These are phyloP conservation scores for Halotydeus destructor DNA, from an alignment of 1,140 invertebrate genomes.

Conservation along the genomic window DNA sequence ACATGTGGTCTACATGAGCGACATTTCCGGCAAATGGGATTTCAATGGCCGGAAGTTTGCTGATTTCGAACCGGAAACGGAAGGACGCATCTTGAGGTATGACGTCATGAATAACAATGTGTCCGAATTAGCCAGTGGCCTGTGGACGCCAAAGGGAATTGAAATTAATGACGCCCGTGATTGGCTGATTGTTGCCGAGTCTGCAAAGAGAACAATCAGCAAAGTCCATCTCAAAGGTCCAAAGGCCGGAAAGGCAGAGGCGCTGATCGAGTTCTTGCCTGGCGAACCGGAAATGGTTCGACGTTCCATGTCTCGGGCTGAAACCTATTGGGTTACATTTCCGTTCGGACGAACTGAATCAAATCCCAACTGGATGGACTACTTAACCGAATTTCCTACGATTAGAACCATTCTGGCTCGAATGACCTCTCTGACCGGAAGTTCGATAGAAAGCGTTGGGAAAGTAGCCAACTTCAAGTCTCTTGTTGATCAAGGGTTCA, in stretches of 20 bases:
- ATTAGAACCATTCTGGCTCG: too few relatives aligned
- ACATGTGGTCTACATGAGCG: constrained; percentile 8
- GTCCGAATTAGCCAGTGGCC: constrained; percentile 1
- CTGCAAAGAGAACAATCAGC: constrained; percentile 20
- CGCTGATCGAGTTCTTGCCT: constrained; percentile 51
- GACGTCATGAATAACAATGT: constrained; percentile 2
- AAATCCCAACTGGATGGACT: constrained; percentile 21
- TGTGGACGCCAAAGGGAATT: constrained; percentile 22
- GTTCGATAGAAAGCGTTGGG: too few relatives aligned
- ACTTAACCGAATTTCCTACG: constrained; percentile 19
- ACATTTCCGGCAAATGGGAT: constrained; percentile 5
- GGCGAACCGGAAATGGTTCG: constrained; percentile 59
- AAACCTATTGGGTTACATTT: constrained; percentile 42
- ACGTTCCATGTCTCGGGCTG: constrained; percentile 27
- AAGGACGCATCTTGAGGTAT: constrained; percentile 8
- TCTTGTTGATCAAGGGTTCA: too few relatives aligned
- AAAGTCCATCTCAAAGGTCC: constrained; percentile 50
- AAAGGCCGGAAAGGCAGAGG: constrained; percentile 44
- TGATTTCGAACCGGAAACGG: constrained; percentile 2
- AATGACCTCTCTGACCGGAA: too few relatives aligned
- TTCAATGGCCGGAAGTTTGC: constrained; percentile 1
- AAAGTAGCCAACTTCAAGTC: too few relatives aligned
- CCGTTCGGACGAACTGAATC: constrained; percentile 24
- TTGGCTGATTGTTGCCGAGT: constrained; percentile 46
- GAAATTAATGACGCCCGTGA: constrained; percentile 47